These are phyloP conservation scores for Acanthisitta chloris DNA, from an alignment of 2,113 vertebrate species.

Conservation along the genomic window DNA sequence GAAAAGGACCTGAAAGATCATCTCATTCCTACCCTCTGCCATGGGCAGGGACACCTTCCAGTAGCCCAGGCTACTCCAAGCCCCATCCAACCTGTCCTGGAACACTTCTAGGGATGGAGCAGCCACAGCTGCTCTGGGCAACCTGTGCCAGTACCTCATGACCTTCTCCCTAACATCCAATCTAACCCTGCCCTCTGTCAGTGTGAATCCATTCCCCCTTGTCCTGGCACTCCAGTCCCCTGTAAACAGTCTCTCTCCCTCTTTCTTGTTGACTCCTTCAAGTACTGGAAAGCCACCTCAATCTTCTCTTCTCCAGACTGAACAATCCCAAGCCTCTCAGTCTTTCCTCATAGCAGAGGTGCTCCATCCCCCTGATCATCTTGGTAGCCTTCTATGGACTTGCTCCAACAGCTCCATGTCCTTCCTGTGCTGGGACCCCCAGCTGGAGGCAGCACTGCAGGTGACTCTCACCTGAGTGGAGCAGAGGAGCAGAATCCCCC, in stretches of 20 bases:
- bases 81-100: not conserved
- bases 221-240: not conserved
- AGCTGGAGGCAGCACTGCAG: not conserved
- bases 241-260: not conserved
- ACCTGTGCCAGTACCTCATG: not conserved
- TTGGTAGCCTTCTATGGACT: not conserved
- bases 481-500: not conserved
- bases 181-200: fast-evolving
- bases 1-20: not conserved
- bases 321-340: not conserved
- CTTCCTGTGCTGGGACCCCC: not conserved
- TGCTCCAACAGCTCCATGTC: not conserved
- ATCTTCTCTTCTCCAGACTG: not conserved
- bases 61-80: not conserved
- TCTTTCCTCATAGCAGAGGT: not conserved
- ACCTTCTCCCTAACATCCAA: not conserved
- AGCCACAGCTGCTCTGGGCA: not conserved
- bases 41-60: not conserved
- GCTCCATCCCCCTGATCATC: not conserved
- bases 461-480: not conserved
- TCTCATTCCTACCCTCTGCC: not conserved
- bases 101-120: not conserved
- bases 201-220: not conserved
- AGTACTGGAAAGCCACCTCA: not conserved
- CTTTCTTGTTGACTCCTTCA: not conserved